Percentiles rank a stretch among this genome's conserved stretches.
Evolutionary conservation across 2,888 invertebrate genomes (phyloP).

Genomic region (Acronicta psi): DNA sequence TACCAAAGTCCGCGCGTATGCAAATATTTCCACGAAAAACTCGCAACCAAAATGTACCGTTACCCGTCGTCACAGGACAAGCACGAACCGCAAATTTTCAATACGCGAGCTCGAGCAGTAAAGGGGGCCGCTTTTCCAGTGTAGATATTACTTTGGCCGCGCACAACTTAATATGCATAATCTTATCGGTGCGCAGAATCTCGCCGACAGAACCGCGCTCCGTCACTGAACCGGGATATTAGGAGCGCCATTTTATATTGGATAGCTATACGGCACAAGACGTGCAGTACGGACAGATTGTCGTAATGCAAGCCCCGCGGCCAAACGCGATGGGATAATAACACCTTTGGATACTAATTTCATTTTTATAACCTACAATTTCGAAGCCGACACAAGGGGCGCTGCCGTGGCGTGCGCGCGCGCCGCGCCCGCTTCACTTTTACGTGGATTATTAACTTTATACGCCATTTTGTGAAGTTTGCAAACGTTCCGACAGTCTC

Average conservation of each 20-base stretch:
- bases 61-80: conserved; percentile 70
- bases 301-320: conserved; percentile 89
- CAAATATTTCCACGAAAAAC: conserved; percentile 73
- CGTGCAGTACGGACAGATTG: conserved; percentile 89
- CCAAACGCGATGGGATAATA: conserved; percentile 89
- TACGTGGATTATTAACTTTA: conserved; percentile 88
- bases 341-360: conserved; percentile 89
- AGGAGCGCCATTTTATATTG: conserved; percentile 89
- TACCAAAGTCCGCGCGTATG: conserved; percentile 55
- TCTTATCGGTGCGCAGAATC: conserved; percentile 88
- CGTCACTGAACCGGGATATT: conserved; percentile 87
- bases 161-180: conserved; percentile 89
- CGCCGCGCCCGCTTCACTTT: conserved; percentile 80
- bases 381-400: conserved; percentile 89
- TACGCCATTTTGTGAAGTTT: conserved; percentile 88
- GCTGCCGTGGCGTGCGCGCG: conserved; percentile 88
- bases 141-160: conserved; percentile 87
- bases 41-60: conserved; percentile 68
- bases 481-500: conserved; percentile 86
- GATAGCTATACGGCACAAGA: conserved; percentile 89
- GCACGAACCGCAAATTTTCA: conserved; percentile 81
- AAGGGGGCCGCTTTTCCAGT: conserved; percentile 83
- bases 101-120: conserved; percentile 71
- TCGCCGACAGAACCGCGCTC: conserved; percentile 82
- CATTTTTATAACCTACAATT: conserved; percentile 90